Base-by-base conservation (phyloP, 2,113 vertebrate species). In the Epinephelus lanceolatus region DNA sequence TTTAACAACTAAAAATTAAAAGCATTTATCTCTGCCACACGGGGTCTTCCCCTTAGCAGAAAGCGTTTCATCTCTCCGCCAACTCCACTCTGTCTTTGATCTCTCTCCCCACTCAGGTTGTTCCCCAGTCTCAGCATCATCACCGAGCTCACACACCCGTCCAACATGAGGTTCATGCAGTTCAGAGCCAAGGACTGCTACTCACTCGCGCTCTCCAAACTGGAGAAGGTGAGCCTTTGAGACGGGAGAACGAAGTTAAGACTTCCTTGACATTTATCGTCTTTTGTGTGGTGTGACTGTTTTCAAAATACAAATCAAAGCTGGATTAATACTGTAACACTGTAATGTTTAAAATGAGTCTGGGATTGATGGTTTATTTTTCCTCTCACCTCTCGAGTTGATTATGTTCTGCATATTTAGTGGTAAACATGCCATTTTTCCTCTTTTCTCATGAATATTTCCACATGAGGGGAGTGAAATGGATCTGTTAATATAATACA, bases 101-200 rank as follows among this genome's bases (percentile, higher is more conserved):
- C 30, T 56, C 53, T 33, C 27, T 40, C 13, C 5, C 42, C 25
- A 21, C 72, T 79, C 91, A 99, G 98, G 94, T 95, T 99, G 90
- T 99, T 99, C 88, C 98, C 98, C 71, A 98, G 97, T 86, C 96
- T 99, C 87, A 99, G 97, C 92, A 99, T 99, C 90, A 99, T 99
- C 92, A 99, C 98, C 2, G 98, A 99, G 80, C 96, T 99, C 81
- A 99, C 98, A 2, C 98, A 99, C 76, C 97, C 98, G 21, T 98
- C 98, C 88, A 99, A 99, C 91, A 98, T 99, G 98, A 96, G 98
- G 90, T 98, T 99, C 94, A 99, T 99, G 98, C 98, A 99, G 87
- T 99, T 99, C 95, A 95, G 98, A 90, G 98, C 98, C 87, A 99
- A 99, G 93, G 98, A 99, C 92, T 98, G 97, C 94, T 99, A 99